Evolutionary conservation across 2,113 vertebrate genomes (phyloP).

Genomic region (Bolborhynchus lineola): DNA sequence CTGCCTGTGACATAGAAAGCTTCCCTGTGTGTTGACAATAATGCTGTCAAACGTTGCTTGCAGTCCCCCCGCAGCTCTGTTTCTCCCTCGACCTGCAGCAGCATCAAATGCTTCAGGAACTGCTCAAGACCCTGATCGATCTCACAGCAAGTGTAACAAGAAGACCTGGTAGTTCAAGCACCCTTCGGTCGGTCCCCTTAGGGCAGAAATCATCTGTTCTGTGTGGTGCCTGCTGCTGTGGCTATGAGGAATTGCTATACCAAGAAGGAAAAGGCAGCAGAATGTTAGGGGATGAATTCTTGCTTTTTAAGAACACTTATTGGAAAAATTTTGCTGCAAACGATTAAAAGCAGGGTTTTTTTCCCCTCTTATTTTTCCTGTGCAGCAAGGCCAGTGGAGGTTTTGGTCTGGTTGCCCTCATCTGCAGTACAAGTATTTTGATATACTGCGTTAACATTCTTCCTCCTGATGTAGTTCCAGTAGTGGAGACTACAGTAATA

Average conservation of each 20-base stretch:
- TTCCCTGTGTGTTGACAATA: neutral
- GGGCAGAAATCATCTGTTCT: neutral
- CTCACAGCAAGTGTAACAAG: too few relatives aligned
- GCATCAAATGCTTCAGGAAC: neutral
- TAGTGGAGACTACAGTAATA: neutral
- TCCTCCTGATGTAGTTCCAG: neutral
- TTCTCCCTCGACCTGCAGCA: neutral
- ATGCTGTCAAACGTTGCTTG: neutral
- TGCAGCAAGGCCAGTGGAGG: neutral
- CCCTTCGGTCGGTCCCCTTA: too few relatives aligned
- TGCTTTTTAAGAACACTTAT: neutral
- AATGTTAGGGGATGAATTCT: neutral
- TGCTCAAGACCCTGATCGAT: neutral
- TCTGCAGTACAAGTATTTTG: neutral
- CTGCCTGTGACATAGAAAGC: too few relatives aligned
- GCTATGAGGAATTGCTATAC: too few relatives aligned
- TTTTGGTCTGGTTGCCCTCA: neutral
- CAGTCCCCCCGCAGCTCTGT: neutral
- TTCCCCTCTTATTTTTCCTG: neutral
- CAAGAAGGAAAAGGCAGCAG: neutral
- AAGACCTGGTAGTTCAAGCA: neutral
- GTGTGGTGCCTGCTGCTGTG: accelerated
- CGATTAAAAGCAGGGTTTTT: neutral
- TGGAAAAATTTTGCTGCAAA: neutral
- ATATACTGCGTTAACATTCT: neutral